Evolutionary conservation across 2,888 invertebrate genomes (phyloP), one percentile per base, ranked within the genome.

Genomic region (Lathronympha strigana): DNA sequence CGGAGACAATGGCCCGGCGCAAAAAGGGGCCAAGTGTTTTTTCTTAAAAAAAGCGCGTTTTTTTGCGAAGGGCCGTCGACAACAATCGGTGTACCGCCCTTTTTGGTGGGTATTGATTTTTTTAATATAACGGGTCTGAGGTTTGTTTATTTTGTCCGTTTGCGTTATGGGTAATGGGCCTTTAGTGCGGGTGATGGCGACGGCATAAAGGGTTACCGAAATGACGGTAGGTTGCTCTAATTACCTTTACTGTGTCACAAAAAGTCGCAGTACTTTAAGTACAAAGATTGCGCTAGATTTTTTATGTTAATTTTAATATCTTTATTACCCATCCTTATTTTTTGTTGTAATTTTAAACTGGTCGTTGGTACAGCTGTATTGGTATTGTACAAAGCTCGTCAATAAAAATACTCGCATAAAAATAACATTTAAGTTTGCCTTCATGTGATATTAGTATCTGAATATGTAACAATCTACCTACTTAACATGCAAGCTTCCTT

Each of bases 1-100:
- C 76, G 76, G 79, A 89, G 88, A 92, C 92, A 92, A 91, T 92
- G 90, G 90, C 73, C 77, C 71, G 83, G 79, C 83, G 88, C 86
- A 87, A 89, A 88, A 90, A 87, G 86, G 86, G 85, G 79, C 81
- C 81, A 80, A 76, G 73, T 72, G 70, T 76, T 81, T 84, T 86
- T 86, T 82, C 75, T 74, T 71, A 86, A 85, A 86, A 82, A 83
- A 74, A 67, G 63, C 68, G 71, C 74, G 76, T 73, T 90, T 91
- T 90, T 91, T 90, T 87, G 86, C 86, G 76, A 84, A 82, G 66
- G 81, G 81, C 78, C 80, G 57, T 81, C 86, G 84, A 86, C 84
- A 82, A 88, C 88, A 88, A 88, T 85, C 88, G 82, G 78, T 77
- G 85, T 80, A 82, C 87, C 87, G 88, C 84, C 86, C 81, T 82